Evolutionary conservation across 2,113 vertebrate species (phyloP).

Genomic region (Pristiophorus japonicus): DNA sequence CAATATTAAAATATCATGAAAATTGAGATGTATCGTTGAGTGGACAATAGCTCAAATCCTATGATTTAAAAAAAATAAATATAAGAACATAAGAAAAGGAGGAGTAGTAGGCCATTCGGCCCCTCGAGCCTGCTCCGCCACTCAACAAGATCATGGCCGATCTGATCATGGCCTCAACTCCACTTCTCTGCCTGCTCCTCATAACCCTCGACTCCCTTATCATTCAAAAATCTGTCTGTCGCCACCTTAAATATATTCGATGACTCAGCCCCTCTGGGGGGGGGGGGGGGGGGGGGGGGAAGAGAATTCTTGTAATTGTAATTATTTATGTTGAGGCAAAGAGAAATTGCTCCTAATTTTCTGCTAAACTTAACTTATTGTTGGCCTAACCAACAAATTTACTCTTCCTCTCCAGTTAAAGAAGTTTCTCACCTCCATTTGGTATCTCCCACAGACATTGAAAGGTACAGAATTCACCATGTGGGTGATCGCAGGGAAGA

Average conservation of each 20-base stretch:
- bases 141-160: no score
- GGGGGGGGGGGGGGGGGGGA: no score
- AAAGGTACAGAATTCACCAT: neutral
- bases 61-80: neutral
- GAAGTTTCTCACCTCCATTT: neutral
- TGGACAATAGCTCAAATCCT: neutral
- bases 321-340: neutral
- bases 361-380: neutral
- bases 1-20: neutral
- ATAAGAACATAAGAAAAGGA: no score
- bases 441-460: neutral
- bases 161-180: no score
- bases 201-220: no score
- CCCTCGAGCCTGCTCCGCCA: no score
- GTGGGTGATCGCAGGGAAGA: neutral
- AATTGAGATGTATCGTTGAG: neutral
- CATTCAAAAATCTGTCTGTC: no score
- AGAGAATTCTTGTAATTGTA: no score
- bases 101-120: no score
- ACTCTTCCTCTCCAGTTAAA: neutral
- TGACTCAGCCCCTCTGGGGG: no score
- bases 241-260: no score
- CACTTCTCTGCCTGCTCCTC: no score
- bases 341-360: neutral
- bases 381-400: neutral